A percentile compares a stretch with the other conserved stretches of the same genome.
Evolutionary conservation across 2,113 vertebrate species (phyloP).

Genomic region (Boleophthalmus pectinirostris): DNA sequence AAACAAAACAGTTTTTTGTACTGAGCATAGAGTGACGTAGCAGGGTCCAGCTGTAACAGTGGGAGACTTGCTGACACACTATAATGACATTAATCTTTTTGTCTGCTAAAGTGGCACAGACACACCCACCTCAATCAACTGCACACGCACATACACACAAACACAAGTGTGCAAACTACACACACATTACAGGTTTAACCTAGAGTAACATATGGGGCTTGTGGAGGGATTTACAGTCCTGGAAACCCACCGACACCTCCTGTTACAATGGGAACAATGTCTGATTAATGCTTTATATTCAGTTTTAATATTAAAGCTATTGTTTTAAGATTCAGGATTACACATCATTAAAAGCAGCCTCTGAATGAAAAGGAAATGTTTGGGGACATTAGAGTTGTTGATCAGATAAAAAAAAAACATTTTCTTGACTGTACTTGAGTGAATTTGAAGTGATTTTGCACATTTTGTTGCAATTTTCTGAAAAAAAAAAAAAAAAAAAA

Average conservation of each 20-base stretch:
- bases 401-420: not conserved
- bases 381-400: not conserved
- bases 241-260: constrained; percentile 33
- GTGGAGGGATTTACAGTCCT: constrained; percentile 47
- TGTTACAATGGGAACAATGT: constrained; percentile 27
- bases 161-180: constrained; percentile 15
- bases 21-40: constrained; percentile 32
- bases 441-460: not conserved
- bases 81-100: constrained; percentile 58
- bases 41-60: constrained; percentile 41
- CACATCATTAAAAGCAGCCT: not conserved
- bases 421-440: not conserved
- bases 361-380: not conserved
- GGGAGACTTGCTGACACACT: constrained; percentile 44
- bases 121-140: constrained; percentile 3
- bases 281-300: constrained; percentile 3
- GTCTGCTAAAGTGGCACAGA: constrained; percentile 47
- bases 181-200: constrained; percentile 54
- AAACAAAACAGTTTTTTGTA: not conserved
- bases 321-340: constrained; percentile 7
- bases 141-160: not conserved
- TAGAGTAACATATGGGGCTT: constrained; percentile 55
- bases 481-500: not conserved
- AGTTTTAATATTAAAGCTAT: constrained; percentile 9
- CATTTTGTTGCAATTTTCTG: not conserved